A percentile compares a stretch with the other conserved stretches of the same genome.
Evolutionary conservation across 2,113 vertebrate genomes (phyloP).

Genomic region (Leptocoma aspasia): DNA sequence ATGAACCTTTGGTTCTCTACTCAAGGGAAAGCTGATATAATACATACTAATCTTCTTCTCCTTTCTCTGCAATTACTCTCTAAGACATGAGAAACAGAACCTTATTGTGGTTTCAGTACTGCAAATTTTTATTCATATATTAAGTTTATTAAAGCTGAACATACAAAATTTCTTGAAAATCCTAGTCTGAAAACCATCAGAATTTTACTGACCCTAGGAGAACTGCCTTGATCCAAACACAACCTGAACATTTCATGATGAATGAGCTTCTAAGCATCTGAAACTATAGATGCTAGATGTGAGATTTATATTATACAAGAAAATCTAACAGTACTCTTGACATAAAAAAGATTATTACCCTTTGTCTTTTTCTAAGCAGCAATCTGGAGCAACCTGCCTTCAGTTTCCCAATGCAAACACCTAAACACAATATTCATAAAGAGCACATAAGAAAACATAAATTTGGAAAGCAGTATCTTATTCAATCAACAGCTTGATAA

Average conservation of each 20-base stretch:
- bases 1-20: background rate
- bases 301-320: background rate
- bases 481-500: background rate
- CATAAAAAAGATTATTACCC: background rate
- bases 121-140: background rate
- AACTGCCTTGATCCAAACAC: background rate
- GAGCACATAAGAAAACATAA: background rate
- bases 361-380: background rate
- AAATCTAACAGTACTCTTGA: background rate
- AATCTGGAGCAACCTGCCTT: background rate
- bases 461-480: background rate
- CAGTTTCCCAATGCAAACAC: background rate
- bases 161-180: background rate
- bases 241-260: background rate
- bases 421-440: background rate
- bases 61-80: background rate
- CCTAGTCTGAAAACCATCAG: background rate
- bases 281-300: background rate
- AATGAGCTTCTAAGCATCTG: background rate
- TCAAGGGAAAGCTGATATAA: conserved; percentile 15
- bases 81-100: background rate
- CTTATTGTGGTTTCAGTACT: background rate
- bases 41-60: background rate
- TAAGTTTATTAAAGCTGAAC: background rate
- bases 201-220: background rate